phyloP scores from a whole-genome alignment of 2,888 invertebrate species.

The Tenodera sinensis region DNA sequence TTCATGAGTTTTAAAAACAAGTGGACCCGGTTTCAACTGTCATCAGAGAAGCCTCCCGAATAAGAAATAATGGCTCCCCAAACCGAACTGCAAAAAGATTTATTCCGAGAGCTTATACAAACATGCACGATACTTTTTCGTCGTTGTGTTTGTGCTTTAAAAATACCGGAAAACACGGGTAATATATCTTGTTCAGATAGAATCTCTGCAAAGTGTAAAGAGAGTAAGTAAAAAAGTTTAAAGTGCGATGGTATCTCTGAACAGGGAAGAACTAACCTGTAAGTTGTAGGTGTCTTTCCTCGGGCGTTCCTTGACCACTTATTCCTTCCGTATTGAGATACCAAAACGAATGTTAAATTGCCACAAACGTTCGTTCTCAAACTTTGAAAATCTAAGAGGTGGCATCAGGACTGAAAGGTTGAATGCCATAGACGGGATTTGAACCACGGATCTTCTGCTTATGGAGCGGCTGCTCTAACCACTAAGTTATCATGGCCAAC shows the following conservation, averaged over 20 bases:
- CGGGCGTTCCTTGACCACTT: too few species aligned
- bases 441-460: too few species aligned
- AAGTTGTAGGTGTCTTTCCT: too few species aligned
- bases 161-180: not conserved
- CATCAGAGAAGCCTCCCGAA: not conserved
- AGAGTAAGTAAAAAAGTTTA: slow-evolving; percentile 1
- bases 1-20: not conserved
- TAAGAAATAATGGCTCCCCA: not conserved
- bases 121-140: not conserved
- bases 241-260: not conserved
- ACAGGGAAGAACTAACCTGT: not conserved
- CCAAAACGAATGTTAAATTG: too few species aligned
- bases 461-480: too few species aligned
- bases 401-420: too few species aligned
- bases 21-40: not conserved
- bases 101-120: not conserved
- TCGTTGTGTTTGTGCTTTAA: not conserved
- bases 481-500: too few species aligned
- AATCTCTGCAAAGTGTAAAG: not conserved
- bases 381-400: too few species aligned
- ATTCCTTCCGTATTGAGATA: too few species aligned
- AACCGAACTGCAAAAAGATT: not conserved
- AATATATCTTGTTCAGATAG: not conserved
- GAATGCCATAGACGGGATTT: too few species aligned
- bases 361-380: too few species aligned